phyloP scores from a whole-genome alignment of 2,797 vertebrate species.

The Glossophaga mutica region DNA sequence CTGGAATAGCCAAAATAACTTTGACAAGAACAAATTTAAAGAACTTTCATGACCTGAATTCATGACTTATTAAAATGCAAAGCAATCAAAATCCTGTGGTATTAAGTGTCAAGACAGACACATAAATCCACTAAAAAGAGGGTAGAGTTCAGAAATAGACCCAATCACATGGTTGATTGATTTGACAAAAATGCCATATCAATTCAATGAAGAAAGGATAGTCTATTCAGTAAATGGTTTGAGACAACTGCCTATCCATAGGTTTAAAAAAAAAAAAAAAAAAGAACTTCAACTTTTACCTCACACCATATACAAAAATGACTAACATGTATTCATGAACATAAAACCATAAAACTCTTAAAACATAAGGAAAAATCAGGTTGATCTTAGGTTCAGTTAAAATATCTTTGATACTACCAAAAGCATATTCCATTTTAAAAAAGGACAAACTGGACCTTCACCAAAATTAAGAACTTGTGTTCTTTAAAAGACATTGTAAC shows the following conservation, averaged over 20 bases:
- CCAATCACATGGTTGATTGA: not conserved
- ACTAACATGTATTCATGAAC: not conserved
- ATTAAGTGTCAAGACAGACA: not conserved
- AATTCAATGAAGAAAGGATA: not conserved
- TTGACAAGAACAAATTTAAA: not conserved
- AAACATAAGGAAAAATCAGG: not conserved
- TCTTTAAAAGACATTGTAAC: not conserved
- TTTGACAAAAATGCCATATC: not conserved
- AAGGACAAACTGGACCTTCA: not conserved
- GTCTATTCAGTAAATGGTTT: not conserved
- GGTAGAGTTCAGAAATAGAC: not conserved
- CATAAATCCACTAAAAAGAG: not conserved
- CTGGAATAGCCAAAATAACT: not conserved
- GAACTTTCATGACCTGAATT: not conserved
- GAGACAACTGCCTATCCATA: not conserved
- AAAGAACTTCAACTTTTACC: not conserved
- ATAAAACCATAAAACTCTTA: not conserved
- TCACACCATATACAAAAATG: not conserved
- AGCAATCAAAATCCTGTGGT: not conserved
- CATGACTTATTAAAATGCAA: not conserved
- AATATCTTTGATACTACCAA: not conserved
- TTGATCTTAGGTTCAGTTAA: not conserved
- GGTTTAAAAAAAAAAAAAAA: not conserved
- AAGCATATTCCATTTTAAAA: not conserved
- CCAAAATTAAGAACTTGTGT: not conserved